Evolutionary conservation across 2,888 invertebrate genomes (phyloP).

Genomic region (Phragmatobia fuliginosa): DNA sequence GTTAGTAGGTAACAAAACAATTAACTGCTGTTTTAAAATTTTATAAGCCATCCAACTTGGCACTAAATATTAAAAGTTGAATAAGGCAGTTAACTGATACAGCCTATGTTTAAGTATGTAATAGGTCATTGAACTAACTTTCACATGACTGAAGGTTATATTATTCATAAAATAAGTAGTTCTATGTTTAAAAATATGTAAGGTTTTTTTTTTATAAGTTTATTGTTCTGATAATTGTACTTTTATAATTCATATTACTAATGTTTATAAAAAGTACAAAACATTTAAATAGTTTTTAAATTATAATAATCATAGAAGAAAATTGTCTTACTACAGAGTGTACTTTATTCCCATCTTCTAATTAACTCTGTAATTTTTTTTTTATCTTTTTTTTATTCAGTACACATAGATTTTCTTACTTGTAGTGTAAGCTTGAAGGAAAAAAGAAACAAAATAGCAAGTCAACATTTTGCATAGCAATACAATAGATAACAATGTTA

Average conservation of each 20-base stretch:
- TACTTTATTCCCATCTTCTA: background rate
- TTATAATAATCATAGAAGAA: too few relatives aligned
- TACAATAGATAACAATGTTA: background rate
- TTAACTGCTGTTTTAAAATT: conserved; percentile 19
- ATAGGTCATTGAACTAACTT: conserved; percentile 75
- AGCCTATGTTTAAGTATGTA: conserved; percentile 59
- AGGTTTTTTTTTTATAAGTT: conserved; percentile 9
- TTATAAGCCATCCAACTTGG: conserved; percentile 11
- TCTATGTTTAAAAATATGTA: conserved; percentile 36
- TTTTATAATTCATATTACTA: background rate
- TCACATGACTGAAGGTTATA: conserved; percentile 68
- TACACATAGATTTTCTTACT: background rate
- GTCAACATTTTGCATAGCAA: background rate
- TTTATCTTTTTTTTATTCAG: too few relatives aligned
- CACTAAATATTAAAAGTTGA: conserved; percentile 43
- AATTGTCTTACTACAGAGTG: too few relatives aligned
- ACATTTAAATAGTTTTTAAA: too few relatives aligned
- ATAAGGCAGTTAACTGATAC: conserved; percentile 44
- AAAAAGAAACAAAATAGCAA: background rate
- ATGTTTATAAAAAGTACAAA: background rate
- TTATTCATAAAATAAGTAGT: conserved; percentile 55
- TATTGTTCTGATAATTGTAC: background rate
- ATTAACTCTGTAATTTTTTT: background rate
- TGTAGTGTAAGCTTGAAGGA: background rate
- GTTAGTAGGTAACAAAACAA: conserved; percentile 31